phyloP scores from a whole-genome alignment of 2,888 invertebrate genomes.

The Phrixothrix hirtus region DNA sequence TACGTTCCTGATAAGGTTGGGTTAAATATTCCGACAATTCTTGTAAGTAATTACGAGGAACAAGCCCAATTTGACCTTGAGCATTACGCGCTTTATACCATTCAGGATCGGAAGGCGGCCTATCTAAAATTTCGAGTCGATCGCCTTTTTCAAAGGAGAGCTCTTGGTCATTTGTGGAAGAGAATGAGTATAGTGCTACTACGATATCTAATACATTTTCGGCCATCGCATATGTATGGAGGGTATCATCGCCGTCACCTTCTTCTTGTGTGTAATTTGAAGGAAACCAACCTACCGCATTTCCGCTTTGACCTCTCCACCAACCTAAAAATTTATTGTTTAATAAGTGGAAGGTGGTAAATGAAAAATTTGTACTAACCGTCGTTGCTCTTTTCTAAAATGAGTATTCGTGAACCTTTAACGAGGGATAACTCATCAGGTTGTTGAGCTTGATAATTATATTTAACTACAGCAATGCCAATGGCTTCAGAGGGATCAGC shows the following conservation, averaged over 20 bases:
- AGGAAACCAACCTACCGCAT: slow-evolving; percentile 89
- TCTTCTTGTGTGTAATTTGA: slow-evolving; percentile 97
- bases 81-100: slow-evolving; percentile 97
- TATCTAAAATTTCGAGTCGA: slow-evolving; percentile 92
- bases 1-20: slow-evolving; percentile 72
- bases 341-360: neutral
- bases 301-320: slow-evolving; percentile 92
- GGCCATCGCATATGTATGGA: slow-evolving; percentile 92
- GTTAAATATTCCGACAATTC: slow-evolving; percentile 88
- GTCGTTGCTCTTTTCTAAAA: slow-evolving; percentile 97
- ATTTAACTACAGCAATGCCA: slow-evolving; percentile 90
- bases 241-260: slow-evolving; percentile 82
- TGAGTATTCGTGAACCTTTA: slow-evolving; percentile 92
- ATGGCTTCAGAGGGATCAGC: slow-evolving; percentile 87
- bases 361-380: slow-evolving; percentile 51
- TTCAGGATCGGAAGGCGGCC: slow-evolving; percentile 96
- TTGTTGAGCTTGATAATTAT: slow-evolving; percentile 93
- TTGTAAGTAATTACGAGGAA: slow-evolving; percentile 93
- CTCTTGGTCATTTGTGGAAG: slow-evolving; percentile 93
- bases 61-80: slow-evolving; percentile 90
- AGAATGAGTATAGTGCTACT: slow-evolving; percentile 92
- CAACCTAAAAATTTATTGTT: slow-evolving; percentile 60
- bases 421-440: slow-evolving; percentile 92
- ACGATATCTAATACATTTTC: slow-evolving; percentile 95
- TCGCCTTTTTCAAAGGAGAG: slow-evolving; percentile 97